Percentiles rank a stretch among this genome's conserved stretches.
phyloP scores from a whole-genome alignment of 2,888 invertebrate species.

The Monoplex corrugatus region DNA sequence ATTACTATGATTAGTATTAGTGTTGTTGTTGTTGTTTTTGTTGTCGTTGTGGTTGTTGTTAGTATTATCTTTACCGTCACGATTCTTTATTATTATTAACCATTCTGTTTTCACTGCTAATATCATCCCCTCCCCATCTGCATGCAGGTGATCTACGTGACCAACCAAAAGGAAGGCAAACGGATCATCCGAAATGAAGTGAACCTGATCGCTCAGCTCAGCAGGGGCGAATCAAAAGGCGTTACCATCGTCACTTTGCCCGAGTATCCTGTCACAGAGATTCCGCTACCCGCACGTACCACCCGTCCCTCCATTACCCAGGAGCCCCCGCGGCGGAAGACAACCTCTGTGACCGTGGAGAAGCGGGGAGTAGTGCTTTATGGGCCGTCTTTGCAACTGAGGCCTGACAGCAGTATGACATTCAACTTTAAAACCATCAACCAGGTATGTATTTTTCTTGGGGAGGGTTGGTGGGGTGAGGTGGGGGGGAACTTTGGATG shows the following conservation, averaged over 20 bases:
- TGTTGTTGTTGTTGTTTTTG: no score
- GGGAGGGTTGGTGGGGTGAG: no score
- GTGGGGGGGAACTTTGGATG: no score
- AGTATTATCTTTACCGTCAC: no score
- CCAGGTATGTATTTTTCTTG: slow-evolving; percentile 56
- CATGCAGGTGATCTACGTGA: slow-evolving; percentile 51
- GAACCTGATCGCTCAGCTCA: slow-evolving; percentile 49
- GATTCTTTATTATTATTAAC: no score
- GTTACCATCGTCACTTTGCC: background rate
- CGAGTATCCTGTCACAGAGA: background rate
- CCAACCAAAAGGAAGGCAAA: background rate
- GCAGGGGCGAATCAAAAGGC: background rate
- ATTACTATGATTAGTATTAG: background rate
- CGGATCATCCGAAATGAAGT: slow-evolving; percentile 43
- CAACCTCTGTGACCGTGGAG: slow-evolving; percentile 22
- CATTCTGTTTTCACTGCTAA: background rate
- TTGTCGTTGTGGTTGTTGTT: no score
- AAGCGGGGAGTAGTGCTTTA: background rate
- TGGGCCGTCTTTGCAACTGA: slow-evolving; percentile 45
- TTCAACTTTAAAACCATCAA: slow-evolving; percentile 76
- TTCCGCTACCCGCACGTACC: background rate
- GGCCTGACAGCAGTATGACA: slow-evolving; percentile 63
- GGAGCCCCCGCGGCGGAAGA: slow-evolving; percentile 14
- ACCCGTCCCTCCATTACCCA: slow-evolving; percentile 42
- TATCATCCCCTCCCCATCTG: background rate